phyloP scores from a whole-genome alignment of 2,888 invertebrate genomes.

The Hirudinaria manillensis region DNA sequence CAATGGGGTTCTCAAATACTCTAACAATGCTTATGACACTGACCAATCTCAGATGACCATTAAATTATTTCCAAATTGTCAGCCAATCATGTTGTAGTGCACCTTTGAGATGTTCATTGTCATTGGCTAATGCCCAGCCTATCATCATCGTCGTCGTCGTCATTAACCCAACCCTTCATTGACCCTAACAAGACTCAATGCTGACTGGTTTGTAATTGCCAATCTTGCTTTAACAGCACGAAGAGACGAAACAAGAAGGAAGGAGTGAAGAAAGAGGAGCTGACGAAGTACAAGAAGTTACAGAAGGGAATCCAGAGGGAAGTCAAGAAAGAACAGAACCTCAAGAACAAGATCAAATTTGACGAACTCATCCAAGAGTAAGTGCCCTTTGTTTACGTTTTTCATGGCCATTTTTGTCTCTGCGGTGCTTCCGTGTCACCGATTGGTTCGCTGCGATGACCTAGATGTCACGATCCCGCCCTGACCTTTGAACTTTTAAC shows the following conservation, averaged over 20 bases:
- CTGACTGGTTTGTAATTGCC: too few relatives aligned
- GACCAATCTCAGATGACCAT: too few relatives aligned
- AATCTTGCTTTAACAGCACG: too few relatives aligned
- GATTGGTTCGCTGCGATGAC: neutral
- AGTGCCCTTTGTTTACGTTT: neutral
- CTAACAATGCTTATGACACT: too few relatives aligned
- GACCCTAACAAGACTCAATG: too few relatives aligned
- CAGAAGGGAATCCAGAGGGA: constrained; percentile 28
- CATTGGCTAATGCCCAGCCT: neutral
- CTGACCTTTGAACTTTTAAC: too few relatives aligned
- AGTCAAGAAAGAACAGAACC: constrained; percentile 26
- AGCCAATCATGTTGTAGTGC: too few relatives aligned
- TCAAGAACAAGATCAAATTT: constrained; percentile 18
- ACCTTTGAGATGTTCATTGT: too few relatives aligned
- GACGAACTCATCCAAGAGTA: constrained; percentile 20
- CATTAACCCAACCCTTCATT: too few relatives aligned
- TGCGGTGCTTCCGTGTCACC: neutral
- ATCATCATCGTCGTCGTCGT: neutral
- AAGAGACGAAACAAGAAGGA: neutral
- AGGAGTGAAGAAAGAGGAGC: constrained; percentile 9
- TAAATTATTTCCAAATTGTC: too few relatives aligned
- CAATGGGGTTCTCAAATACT: too few relatives aligned
- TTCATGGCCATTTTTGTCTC: neutral
- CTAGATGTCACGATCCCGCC: too few relatives aligned
- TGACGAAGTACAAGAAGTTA: constrained; percentile 24